Percentiles rank a stretch among this genome's conserved stretches.
Conservation (phyloP, 2,797 vertebrate species). For the Lycodopsis pacificus region DNA sequence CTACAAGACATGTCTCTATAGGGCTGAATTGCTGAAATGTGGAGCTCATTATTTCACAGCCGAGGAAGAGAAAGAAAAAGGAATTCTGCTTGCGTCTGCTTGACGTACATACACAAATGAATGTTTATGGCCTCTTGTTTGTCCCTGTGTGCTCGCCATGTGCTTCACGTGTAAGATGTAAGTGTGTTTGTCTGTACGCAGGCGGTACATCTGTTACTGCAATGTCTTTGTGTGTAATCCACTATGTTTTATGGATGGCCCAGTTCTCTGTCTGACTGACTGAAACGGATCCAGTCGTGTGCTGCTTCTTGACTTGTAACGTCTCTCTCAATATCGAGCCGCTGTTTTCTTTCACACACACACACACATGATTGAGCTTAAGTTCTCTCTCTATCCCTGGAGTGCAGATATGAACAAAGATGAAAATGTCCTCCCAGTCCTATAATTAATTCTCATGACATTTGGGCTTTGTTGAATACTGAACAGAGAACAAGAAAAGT, state of each 20-base stretch:
- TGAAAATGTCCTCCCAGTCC: background rate
- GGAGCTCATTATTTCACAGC: constrained; percentile 34
- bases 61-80: background rate
- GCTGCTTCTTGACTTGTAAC: constrained; percentile 30
- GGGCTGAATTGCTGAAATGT: constrained; percentile 32
- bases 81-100: constrained; percentile 8
- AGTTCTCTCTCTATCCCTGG: background rate
- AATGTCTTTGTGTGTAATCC: constrained; percentile 7
- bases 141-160: background rate
- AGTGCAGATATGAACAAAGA: constrained; percentile 9
- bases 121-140: constrained; percentile 11
- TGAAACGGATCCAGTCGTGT: constrained; percentile 32
- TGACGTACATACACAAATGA: background rate
- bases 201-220: constrained; percentile 3
- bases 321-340: constrained; percentile 20
- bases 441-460: constrained; percentile 49
- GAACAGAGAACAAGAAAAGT: constrained; percentile 15
- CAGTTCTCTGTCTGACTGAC: constrained; percentile 10
- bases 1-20: constrained; percentile 22
- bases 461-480: constrained; percentile 42
- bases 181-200: constrained; percentile 4
- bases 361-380: background rate
- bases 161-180: constrained; percentile 11
- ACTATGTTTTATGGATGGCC: constrained; percentile 39
- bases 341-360: constrained; percentile 8